Conservation (phyloP, 2,113 vertebrate species). For the Grallaria varia region DNA sequence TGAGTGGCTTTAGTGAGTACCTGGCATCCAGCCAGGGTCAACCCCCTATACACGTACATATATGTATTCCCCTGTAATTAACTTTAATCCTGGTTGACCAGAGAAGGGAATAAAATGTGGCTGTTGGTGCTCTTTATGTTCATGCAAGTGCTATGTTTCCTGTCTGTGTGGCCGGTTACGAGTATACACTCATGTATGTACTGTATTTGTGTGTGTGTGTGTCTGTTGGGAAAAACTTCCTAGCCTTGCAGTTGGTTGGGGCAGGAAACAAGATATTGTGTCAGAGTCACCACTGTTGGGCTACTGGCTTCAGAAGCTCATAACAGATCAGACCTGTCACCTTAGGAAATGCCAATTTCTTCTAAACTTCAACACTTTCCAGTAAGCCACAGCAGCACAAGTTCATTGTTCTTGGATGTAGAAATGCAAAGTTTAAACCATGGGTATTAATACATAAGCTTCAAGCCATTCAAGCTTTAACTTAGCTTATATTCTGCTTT, state of each 20-base stretch:
- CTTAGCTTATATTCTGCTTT: not conserved
- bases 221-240: not conserved
- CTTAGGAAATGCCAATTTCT: not conserved
- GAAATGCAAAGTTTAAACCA: not conserved
- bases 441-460: not conserved
- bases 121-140: not conserved
- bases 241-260: not conserved
- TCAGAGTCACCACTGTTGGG: not conserved
- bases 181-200: not conserved
- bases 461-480: slow-evolving; percentile 3
- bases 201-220: fast-evolving
- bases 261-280: not conserved
- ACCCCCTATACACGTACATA: too few relatives aligned
- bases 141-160: not conserved
- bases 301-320: not conserved
- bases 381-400: not conserved
- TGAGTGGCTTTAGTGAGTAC: too few relatives aligned
- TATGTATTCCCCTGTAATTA: not conserved
- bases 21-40: too few relatives aligned
- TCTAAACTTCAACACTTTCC: not conserved
- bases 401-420: not conserved
- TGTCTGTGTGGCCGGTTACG: not conserved
- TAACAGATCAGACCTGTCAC: not conserved
- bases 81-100: not conserved
- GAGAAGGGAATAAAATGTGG: not conserved